Evolutionary conservation across 2,797 vertebrate genomes (phyloP).

Genomic region (Urosaurus nigricauda): DNA sequence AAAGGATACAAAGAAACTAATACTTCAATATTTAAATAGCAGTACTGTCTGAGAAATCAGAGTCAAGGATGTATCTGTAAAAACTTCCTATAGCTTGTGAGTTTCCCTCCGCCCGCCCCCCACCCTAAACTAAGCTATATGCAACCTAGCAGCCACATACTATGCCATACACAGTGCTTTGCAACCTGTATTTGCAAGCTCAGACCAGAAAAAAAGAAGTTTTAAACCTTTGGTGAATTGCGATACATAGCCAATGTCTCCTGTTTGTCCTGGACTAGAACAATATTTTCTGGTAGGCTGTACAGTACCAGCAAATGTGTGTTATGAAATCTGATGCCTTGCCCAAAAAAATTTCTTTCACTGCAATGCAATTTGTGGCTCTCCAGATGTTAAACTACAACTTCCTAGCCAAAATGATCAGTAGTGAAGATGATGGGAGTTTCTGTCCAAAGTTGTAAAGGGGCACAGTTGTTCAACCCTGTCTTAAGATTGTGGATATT

Average conservation of each 20-base stretch:
- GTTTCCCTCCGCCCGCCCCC: neutral
- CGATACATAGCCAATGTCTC: neutral
- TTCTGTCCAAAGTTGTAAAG: neutral
- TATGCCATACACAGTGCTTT: neutral
- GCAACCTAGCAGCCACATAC: neutral
- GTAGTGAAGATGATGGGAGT: neutral
- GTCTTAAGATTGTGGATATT: neutral
- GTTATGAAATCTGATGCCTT: neutral
- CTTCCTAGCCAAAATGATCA: neutral
- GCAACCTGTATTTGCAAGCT: neutral
- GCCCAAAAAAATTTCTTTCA: neutral
- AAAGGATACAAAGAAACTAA: conserved; percentile 2
- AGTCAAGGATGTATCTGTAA: neutral
- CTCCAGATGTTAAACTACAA: neutral
- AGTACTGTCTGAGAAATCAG: neutral
- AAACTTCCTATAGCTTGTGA: neutral
- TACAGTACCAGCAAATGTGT: neutral
- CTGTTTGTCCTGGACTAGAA: neutral
- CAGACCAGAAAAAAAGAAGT: neutral
- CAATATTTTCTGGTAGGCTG: neutral
- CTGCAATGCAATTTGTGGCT: neutral
- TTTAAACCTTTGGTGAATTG: neutral
- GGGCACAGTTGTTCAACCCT: neutral
- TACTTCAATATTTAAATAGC: neutral
- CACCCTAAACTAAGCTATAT: neutral